Conservation (phyloP, 2,888 invertebrate species). For the Coecobrya sp. region DNA sequence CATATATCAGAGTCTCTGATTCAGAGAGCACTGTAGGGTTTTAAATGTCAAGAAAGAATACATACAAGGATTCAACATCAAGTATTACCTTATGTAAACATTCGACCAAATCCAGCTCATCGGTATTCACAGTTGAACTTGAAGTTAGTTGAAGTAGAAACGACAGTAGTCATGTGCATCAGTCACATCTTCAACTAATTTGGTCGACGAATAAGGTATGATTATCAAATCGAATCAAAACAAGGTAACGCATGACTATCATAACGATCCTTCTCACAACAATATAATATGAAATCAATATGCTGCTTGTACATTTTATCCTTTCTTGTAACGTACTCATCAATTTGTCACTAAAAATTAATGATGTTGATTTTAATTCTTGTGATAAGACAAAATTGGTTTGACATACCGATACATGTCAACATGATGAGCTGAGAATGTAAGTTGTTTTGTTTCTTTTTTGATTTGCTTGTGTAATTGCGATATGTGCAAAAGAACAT, state of each 20-base stretch:
- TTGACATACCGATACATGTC: constrained; percentile 58
- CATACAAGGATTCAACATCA: background rate
- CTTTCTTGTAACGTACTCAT: constrained; percentile 38
- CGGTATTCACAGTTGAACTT: constrained; percentile 60
- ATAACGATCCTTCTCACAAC: background rate
- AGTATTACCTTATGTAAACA: background rate
- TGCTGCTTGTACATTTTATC: background rate
- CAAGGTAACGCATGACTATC: constrained; percentile 55
- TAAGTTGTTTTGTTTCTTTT: background rate
- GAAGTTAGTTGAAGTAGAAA: background rate
- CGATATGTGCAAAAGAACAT: background rate
- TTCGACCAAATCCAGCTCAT: constrained; percentile 22
- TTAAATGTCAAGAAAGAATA: constrained; percentile 1
- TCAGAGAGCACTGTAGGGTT: background rate
- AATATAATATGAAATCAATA: background rate
- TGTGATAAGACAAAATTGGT: constrained; percentile 54
- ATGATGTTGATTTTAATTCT: constrained; percentile 57
- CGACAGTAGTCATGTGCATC: constrained; percentile 37
- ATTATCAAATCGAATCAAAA: constrained; percentile 47
- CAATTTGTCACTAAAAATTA: constrained; percentile 59
- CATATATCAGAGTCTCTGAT: background rate
- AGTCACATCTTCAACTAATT: constrained; percentile 67
- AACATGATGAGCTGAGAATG: constrained; percentile 24
- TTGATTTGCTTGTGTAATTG: background rate
- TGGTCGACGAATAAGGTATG: constrained; percentile 57